Evolutionary conservation across 2,797 vertebrate species (phyloP).

Genomic region (Manis javanica): DNA sequence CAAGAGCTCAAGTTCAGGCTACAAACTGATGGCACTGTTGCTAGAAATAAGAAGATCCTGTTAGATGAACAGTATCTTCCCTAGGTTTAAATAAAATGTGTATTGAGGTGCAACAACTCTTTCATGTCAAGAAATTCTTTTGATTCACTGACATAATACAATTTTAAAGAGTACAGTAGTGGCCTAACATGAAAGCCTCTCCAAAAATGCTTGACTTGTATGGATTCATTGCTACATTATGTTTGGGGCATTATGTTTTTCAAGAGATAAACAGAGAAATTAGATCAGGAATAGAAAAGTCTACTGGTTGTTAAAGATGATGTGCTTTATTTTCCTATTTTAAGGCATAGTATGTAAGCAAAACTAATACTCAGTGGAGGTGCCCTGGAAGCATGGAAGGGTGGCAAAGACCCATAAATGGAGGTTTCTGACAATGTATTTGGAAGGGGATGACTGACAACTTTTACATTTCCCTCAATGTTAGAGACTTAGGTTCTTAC

Average conservation of each 20-base stretch:
- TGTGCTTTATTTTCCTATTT: slow-evolving; percentile 18
- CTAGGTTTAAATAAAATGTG: slow-evolving; percentile 66
- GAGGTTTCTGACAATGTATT: not conserved
- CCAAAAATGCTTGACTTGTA: slow-evolving; percentile 58
- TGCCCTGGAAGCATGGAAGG: not conserved
- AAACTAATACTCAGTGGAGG: not conserved
- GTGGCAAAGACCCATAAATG: not conserved
- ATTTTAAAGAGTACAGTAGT: slow-evolving; percentile 50
- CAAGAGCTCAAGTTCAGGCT: slow-evolving; percentile 37
- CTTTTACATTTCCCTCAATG: not conserved
- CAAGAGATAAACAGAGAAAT: slow-evolving; percentile 36
- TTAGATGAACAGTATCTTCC: slow-evolving; percentile 57
- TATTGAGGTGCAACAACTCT: slow-evolving; percentile 41
- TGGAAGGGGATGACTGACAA: not conserved
- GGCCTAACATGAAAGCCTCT: slow-evolving; percentile 57
- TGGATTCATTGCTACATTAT: slow-evolving; percentile 35
- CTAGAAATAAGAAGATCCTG: slow-evolving; percentile 38
- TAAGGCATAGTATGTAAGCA: not conserved
- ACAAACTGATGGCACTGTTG: slow-evolving; percentile 22
- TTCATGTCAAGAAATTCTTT: slow-evolving; percentile 69
- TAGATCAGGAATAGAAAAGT: not conserved
- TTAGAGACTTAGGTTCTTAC: not conserved
- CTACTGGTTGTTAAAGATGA: slow-evolving; percentile 17
- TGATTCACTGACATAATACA: slow-evolving; percentile 49
- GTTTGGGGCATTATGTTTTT: not conserved